Evolutionary conservation across 1,140 invertebrate species (phyloP).

Genomic region (Tenebrio molitor): DNA sequence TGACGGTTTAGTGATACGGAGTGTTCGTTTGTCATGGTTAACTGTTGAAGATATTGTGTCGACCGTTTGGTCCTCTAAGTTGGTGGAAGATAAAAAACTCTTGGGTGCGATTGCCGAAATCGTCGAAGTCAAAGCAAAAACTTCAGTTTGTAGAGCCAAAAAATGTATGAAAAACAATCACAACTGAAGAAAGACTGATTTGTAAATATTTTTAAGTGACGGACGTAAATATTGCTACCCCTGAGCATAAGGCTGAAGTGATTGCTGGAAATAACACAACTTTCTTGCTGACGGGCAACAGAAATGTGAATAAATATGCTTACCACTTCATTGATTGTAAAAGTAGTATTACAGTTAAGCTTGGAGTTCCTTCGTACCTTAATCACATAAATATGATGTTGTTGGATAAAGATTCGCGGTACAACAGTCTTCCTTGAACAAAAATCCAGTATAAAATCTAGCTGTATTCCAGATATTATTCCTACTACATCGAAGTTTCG

Average conservation of each 20-base stretch:
- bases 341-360: background rate
- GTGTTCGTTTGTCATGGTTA: constrained; percentile 1
- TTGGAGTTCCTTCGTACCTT: background rate
- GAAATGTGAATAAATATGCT: background rate
- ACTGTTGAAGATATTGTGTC: constrained; percentile 1
- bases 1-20: background rate
- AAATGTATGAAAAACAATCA: background rate
- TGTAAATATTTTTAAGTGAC: background rate
- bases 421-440: background rate
- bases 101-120: background rate
- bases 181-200: background rate
- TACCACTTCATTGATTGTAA: background rate
- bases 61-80: background rate
- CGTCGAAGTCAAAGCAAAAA: background rate
- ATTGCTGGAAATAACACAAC: background rate
- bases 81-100: background rate
- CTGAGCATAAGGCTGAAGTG: background rate
- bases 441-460: background rate
- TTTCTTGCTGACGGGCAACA: background rate
- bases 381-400: background rate
- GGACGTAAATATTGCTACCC: background rate
- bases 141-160: background rate
- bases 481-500: constrained; percentile 94
- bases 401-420: background rate
- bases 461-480: constrained; percentile 80